phyloP scores from a whole-genome alignment of 2,113 vertebrate genomes.

The Varanus salvator region DNA sequence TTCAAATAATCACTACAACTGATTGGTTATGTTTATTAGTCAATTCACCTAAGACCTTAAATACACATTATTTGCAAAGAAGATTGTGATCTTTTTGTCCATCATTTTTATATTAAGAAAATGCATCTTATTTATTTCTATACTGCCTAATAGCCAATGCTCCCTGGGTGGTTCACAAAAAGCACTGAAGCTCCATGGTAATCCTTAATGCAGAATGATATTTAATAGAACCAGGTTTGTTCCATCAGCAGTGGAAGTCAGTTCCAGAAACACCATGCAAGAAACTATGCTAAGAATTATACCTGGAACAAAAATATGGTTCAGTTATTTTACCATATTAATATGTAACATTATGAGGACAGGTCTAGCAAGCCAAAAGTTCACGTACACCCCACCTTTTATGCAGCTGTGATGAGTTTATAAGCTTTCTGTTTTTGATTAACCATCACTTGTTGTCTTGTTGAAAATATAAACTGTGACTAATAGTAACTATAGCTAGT shows the following conservation, averaged over 20 bases:
- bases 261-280: neutral
- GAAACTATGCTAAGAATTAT: neutral
- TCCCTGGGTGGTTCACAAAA: no score
- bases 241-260: neutral
- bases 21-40: slow-evolving; percentile 53
- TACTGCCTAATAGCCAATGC: no score
- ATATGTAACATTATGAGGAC: neutral
- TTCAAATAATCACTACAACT: slow-evolving; percentile 57
- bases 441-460: no score
- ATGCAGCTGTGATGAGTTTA: neutral
- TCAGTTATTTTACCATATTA: neutral
- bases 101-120: neutral
- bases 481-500: no score
- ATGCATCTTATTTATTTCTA: neutral
- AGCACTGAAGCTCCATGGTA: neutral
- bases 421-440: neutral
- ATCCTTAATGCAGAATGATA: neutral
- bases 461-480: no score
- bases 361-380: neutral
- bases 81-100: neutral
- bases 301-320: neutral
- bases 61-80: neutral
- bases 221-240: neutral
- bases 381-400: neutral
- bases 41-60: slow-evolving; percentile 43